Base-by-base conservation (phyloP, 2,113 vertebrate species). In the Ictalurus furcatus region DNA sequence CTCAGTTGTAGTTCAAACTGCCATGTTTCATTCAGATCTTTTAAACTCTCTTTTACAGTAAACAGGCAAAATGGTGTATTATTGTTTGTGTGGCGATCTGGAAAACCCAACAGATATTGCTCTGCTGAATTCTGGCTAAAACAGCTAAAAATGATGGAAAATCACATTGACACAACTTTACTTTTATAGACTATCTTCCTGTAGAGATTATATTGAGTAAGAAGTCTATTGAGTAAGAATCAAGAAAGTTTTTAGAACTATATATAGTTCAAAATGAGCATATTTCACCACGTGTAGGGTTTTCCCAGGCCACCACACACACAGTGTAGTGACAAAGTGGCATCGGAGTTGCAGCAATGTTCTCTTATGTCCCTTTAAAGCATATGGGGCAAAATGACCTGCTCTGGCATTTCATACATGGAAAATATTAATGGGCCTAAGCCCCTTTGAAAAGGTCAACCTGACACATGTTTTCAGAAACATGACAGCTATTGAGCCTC, bases 381-480 rank as follows among this genome's bases (percentile, higher is more conserved):
- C 61, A 44, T 73, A 81, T 67, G 30, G 52, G 79, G 28, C 52
- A 30, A 13, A 84, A 40, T 30, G 81, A 61, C 80, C 69, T 63
- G 73, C 74, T 85, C 30, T 84, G 65, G 84, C 78, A 90, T 90
- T 85, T 44, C 71, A 54, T 44, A 87, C 34, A 61, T 65, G 69
- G 63, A 71, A 88, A 71, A 73, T 30, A 74, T 85, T 82, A 85
- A 84, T 34, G 48, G 52, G 30, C 82, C 86, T 54, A 30, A 54
- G 48, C 34, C 58, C 84, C 37, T 85, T 88, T 81, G 63, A 59
- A 61, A 89, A 88, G 84, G 87, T 83, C 63, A 81, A 59, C 48
- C 37, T 25, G 37, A 83, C 79, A 85, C 61, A 89, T 91, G 90
- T 90, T 90, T 90, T 40, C 58, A 85, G 83, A 91, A 90, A 89